These are phyloP conservation scores for Montipora foliosa DNA, from an alignment of 64 coral and sea anemone genomes.

Conservation along the genomic window DNA sequence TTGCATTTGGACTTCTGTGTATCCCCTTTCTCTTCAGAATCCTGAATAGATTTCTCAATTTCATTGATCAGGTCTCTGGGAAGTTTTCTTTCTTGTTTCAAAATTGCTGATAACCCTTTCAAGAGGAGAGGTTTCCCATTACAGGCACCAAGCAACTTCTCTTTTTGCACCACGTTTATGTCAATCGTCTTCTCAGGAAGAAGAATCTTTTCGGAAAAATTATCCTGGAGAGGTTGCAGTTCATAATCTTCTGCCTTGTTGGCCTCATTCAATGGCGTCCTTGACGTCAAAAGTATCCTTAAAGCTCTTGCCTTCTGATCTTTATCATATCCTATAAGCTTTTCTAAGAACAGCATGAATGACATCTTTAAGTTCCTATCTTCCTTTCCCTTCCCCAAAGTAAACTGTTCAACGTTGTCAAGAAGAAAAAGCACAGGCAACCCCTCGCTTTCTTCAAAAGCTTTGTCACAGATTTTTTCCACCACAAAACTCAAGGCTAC, in stretches of 20 bases:
- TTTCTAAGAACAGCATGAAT: constrained; percentile 15
- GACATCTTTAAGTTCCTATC: constrained; percentile 4
- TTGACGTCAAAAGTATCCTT: constrained; percentile 11
- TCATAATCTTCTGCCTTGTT: constrained; percentile 2
- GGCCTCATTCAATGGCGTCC: background rate
- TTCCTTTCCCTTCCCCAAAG: background rate
- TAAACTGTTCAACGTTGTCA: constrained; percentile 25
- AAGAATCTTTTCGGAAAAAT: background rate
- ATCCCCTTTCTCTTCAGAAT: background rate
- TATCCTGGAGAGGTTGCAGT: background rate
- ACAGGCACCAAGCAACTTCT: background rate
- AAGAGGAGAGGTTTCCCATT: constrained; percentile 7
- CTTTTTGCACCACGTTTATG: background rate
- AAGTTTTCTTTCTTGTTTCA: background rate
- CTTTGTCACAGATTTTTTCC: background rate
- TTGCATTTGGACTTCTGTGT: background rate
- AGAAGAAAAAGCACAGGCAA: constrained; percentile 21
- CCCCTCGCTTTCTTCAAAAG: background rate
- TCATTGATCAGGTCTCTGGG: background rate
- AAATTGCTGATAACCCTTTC: constrained; percentile 6
- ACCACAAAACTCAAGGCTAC: background rate
- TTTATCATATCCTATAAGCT: background rate
- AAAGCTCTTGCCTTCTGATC: background rate
- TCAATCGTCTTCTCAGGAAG: background rate
- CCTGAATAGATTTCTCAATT: background rate